phyloP scores from a whole-genome alignment of 2,888 invertebrate genomes.

The Calliopum simillimum region DNA sequence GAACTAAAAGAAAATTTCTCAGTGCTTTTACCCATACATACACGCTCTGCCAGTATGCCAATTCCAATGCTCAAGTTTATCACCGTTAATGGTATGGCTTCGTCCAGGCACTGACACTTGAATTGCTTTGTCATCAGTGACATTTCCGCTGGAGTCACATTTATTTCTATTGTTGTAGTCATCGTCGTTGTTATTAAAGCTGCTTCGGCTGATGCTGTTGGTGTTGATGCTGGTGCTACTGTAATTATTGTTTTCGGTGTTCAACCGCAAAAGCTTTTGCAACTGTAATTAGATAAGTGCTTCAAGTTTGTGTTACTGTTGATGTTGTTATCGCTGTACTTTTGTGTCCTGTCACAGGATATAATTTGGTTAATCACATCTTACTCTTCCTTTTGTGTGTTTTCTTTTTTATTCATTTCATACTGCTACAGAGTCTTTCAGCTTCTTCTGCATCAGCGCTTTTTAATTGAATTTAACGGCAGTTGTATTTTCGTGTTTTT shows the following conservation, averaged over 20 bases:
- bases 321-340: not conserved
- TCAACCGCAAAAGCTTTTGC: conserved; percentile 22
- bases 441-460: not conserved
- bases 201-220: conserved; percentile 10
- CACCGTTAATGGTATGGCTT: conserved; percentile 4
- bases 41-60: not conserved
- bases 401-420: not conserved
- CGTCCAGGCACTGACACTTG: conserved; percentile 2
- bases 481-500: not conserved
- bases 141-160: conserved; percentile 14
- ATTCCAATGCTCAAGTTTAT: conserved; percentile 17
- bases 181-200: not conserved
- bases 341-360: not conserved
- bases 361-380: conserved; percentile 20
- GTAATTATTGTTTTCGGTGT: conserved; percentile 27
- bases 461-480: conserved; percentile 13
- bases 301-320: not conserved
- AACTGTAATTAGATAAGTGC: conserved; percentile 26
- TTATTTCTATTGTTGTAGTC: conserved; percentile 11
- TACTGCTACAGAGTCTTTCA: no score
- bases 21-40: not conserved
- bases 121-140: conserved; percentile 13
- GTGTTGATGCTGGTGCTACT: conserved; percentile 31
- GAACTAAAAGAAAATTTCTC: no score
- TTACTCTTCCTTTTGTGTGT: not conserved